Evolutionary conservation across 2,113 vertebrate species (phyloP), one percentile per base, ranked within the genome.

Genomic region (Lutjanus erythropterus): DNA sequence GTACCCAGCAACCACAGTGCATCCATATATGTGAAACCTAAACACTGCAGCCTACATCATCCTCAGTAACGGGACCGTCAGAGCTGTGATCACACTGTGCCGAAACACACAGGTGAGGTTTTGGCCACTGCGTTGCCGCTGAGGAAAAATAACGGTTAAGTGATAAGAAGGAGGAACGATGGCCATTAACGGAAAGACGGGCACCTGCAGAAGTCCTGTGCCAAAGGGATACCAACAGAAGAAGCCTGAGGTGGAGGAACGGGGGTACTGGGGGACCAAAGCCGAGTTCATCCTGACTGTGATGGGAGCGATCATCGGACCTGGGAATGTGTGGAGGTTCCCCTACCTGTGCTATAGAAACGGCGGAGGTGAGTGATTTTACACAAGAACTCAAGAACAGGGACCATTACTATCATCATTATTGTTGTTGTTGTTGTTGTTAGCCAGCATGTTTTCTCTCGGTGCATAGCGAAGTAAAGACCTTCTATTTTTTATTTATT

Each of bases 301-400:
- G 66, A 90, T 92, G 90, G 91, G 91, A 2, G 90, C 86, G 0
- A 88, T 92, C 41, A 90, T 91, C 55, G 91, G 91, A 59, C 90
- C 90, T 31, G 90, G 91, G 2, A 92, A 91, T 27, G 29, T 90
- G 0, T 92, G 91, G 91, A 80, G 91, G 73, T 91, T 92, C n/a
- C 91, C 86, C 0, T 91, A 92, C 46, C 59, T 92, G 55, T 92
- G 90, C 68, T 92, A 92, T 80, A 86, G 49, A 33, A 92, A 92
- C 82, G 91, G 91, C 3, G 87, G 91, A 74, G 91, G 90, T 88
- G 59, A 21, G 77, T 44, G 15, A 1, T 35, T 25, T 31, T 14
- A 9, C 11, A 9, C 50, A 21, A 2, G 14, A 14, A 2, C 6
- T 27, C n/a, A n/a, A n/a, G n/a, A n/a, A n/a, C n/a, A n/a, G n/a